Percentiles rank a stretch among this genome's conserved stretches.
phyloP scores from a whole-genome alignment of 2,797 vertebrate species.

The Gephyroberyx darwinii region DNA sequence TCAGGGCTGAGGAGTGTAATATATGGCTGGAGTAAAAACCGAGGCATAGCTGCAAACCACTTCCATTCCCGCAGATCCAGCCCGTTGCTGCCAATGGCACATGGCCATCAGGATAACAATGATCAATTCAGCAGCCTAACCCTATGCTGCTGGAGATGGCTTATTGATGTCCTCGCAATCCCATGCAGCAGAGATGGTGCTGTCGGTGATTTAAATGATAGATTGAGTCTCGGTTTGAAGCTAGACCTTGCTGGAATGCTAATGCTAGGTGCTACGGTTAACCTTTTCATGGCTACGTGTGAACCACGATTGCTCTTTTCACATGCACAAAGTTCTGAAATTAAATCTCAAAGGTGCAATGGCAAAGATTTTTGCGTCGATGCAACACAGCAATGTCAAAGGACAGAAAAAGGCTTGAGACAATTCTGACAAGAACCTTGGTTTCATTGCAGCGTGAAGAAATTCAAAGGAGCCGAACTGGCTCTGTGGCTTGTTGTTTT shows the following conservation, averaged over 20 bases:
- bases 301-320: background rate
- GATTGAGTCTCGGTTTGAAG: slow-evolving; percentile 59
- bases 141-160: slow-evolving; percentile 64
- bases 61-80: slow-evolving; percentile 45
- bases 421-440: slow-evolving; percentile 30
- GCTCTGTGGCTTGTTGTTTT: slow-evolving; percentile 40
- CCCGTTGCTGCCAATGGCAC: slow-evolving; percentile 61
- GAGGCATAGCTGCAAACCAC: slow-evolving; percentile 19
- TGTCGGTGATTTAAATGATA: slow-evolving; percentile 63
- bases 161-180: slow-evolving; percentile 70
- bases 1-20: slow-evolving; percentile 19
- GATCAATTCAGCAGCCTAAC: slow-evolving; percentile 64
- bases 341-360: slow-evolving; percentile 20
- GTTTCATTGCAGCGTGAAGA: slow-evolving; percentile 37
- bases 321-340: background rate
- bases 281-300: slow-evolving; percentile 38
- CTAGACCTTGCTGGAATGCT: slow-evolving; percentile 57
- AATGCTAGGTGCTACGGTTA: slow-evolving; percentile 59
- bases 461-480: slow-evolving; percentile 1
- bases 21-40: slow-evolving; percentile 28
- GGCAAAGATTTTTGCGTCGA: background rate
- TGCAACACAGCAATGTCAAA: slow-evolving; percentile 14
- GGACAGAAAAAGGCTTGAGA: background rate
- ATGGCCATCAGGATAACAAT: slow-evolving; percentile 70
- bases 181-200: slow-evolving; percentile 46